Base-by-base conservation (phyloP, 2,797 vertebrate species). In the Nothura maculosa region DNA sequence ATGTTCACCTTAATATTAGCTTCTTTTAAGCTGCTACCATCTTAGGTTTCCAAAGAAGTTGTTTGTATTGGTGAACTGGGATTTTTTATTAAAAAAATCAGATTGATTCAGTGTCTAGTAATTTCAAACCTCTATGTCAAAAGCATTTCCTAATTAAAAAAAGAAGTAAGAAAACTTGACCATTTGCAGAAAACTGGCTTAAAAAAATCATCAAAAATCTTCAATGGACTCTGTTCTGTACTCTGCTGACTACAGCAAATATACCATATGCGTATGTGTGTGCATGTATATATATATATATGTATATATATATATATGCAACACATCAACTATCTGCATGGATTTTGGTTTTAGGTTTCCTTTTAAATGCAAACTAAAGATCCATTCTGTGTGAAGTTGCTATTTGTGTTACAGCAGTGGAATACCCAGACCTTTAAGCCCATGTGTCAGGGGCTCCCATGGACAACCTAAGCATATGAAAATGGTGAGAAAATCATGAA, bases 51-150 rank as follows among this genome's bases (percentile, higher is more conserved):
- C 20, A 45, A 61, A 77, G 2, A 58, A 80, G 19, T 24, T 74
- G 4, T 43, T 81, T 68, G 36, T 34, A 43, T 40, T 57, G 16
- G 16, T 5, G 6, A 83, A 78, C 2, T 14, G 20, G 34, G 2
- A 40, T 58, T 38, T 70, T 74, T 87, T 12, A n/a, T 69, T 30
- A 1, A 1, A 50, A 85, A 85, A 81, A 70, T 43, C 58, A 68
- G 61, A 75, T 28, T 28, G 9, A 50, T 54, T 61, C 36, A 62
- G 34, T 17, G 34, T 17, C 12, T 40, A 57, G 14, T 20, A 73
- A 73, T 89, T 87, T 78, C 45, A 58, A 84, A 88, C 57, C 9
- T n/a, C 67, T 48, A 54, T 50, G 42, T 63, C 22, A 81, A 81
- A 81, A 81, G 9, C 5, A n/a, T 40, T 72, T 84, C 20, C 42